phyloP scores from a whole-genome alignment of 2,888 invertebrate genomes.

The Conistra vaccinii region DNA sequence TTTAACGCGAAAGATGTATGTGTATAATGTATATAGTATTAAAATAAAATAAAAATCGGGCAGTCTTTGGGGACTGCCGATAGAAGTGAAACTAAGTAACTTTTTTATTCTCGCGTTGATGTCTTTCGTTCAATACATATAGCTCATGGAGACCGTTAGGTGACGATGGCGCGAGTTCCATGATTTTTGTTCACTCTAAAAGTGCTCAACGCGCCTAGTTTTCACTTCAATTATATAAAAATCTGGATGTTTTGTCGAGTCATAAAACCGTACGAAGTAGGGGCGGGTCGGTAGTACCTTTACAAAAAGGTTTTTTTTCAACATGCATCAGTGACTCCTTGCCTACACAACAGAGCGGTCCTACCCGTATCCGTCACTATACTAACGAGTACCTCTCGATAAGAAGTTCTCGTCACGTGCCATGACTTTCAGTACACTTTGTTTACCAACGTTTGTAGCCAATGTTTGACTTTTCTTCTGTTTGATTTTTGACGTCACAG shows the following conservation, averaged over 20 bases:
- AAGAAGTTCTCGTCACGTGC: slow-evolving; percentile 80
- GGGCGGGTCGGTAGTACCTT: background rate
- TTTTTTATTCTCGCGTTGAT: too few species aligned
- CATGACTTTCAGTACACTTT: slow-evolving; percentile 74
- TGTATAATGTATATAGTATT: too few species aligned
- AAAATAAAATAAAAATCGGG: too few species aligned
- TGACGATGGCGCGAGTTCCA: too few species aligned
- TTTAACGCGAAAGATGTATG: too few species aligned
- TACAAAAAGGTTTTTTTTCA: background rate
- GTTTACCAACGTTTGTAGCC: slow-evolving; percentile 72
- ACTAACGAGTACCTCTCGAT: slow-evolving; percentile 62
- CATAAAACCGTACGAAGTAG: background rate
- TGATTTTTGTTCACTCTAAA: too few species aligned
- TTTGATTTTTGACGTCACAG: slow-evolving; percentile 69
- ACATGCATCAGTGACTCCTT: slow-evolving; percentile 7
- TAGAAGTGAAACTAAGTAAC: too few species aligned
- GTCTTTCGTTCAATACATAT: too few species aligned
- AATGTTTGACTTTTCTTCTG: slow-evolving; percentile 69
- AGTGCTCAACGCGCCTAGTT: too few species aligned
- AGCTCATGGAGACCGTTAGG: too few species aligned
- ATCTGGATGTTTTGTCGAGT: slow-evolving; percentile 3
- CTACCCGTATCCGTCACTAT: slow-evolving; percentile 45
- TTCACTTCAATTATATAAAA: too few species aligned
- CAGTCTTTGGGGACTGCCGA: too few species aligned
- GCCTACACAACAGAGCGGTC: slow-evolving; percentile 20